Evolutionary conservation across 2,797 vertebrate genomes (phyloP), one percentile per base, ranked within the genome.

Genomic region (Bufotes viridis): DNA sequence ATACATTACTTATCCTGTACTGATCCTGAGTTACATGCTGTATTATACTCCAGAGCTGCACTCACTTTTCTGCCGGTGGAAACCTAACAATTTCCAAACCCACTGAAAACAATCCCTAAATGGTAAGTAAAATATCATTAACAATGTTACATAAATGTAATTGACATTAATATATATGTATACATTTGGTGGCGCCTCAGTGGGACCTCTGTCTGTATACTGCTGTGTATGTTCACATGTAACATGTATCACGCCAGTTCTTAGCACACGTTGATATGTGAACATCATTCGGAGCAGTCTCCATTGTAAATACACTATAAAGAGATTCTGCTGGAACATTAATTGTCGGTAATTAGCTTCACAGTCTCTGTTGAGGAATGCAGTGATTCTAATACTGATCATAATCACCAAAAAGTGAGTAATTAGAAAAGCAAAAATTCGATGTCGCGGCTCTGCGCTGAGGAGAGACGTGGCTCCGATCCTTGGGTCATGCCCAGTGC

Each of bases 321-420:
- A 79, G 53, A 13, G 61, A 53, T 29, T 63, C 60, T 49, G 51
- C 24, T 42, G 55, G 49, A 86, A 86, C 75, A 80, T 79, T 80
- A 80, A 80, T 86, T 86, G 24, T 26, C 18, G 29, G 60, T 78
- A 80, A 70, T 86, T 86, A 79, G 15, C 34, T 80, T 86, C 58
- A 26, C 60, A 79, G 84, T n/a, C 18, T 49, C 63, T 70, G 49
- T 12, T 55, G 20, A 69, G 49, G 12, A 29, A 80, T 57, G 85
- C 57, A 49, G 63, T 9, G 57, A 80, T 69, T 80, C 63, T 86
- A 79, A 86, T 80, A 55, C 61, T 34, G 51, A 79, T 80, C 51
- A 86, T 79, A 42, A 85, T 51, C 57, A 61, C 34, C 15, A 65
- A 63, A 55, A 22, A 29, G 60, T 55, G 22, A 76, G 5, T 51